Evolutionary conservation across 2,113 vertebrate genomes (phyloP), one percentile per base, ranked within the genome.

Genomic region (Leucoraja erinaceus): DNA sequence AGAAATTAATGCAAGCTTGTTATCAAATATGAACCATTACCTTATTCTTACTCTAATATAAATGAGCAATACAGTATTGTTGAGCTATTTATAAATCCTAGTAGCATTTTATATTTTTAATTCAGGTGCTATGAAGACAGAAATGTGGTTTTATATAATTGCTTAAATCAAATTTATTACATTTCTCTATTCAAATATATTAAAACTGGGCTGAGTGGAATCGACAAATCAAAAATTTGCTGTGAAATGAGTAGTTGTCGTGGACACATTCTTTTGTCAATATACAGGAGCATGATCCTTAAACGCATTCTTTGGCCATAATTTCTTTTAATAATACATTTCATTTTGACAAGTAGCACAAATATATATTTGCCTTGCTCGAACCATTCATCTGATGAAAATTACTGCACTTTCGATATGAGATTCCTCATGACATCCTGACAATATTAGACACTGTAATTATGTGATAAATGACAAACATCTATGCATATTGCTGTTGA

Each of bases 301-400:
- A 25, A 56, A 84, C 25, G 4, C 54, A 16, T 25, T 84, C 16
- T 28, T 59, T 12, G 38, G 81, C 54, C 47, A 54, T 83, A 25
- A 83, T 54, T 83, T 83, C 33, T n/a, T 86, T 56, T 56, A 86
- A 86, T n/a, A 47, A 86, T 86, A 47, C 38, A 28, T 86, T 61
- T 28, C 25, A 61, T 61, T 61, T 59, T 14, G 54, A 86, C 56
- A 86, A 59, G 20, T 54, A 81, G 8, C n/a, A 25, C 20, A 81
- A 54, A 47, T 20, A 22, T 54, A 8, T 54, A 25, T 81, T 9
- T n/a, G 56, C 0, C 47, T 81, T 81, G 78, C 11, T 18, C 78
- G 47, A 25, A 81, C 7, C 78, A 56, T 54, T 10, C 54, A 81
- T 9, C 0, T 54, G 56, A 81, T 22, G 56, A 81, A 77, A 9